A percentile compares a stretch with the other conserved stretches of the same genome.
phyloP scores from a whole-genome alignment of 2,888 invertebrate species.

The Alentia gelatinosa region DNA sequence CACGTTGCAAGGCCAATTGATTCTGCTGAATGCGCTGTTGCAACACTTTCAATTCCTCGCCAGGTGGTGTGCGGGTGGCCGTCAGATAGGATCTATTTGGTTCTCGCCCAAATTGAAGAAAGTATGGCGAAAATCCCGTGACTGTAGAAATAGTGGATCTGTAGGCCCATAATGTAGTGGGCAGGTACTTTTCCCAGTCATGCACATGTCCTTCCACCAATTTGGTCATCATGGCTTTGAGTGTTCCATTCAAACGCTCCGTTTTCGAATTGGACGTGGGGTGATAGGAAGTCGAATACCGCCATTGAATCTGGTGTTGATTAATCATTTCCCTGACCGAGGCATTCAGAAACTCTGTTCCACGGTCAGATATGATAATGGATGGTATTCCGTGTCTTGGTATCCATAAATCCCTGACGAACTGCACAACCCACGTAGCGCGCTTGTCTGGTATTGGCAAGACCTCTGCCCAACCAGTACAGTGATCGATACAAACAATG shows the following conservation, averaged over 20 bases:
- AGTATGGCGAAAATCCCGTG: conserved; percentile 40
- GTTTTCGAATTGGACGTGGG: background rate
- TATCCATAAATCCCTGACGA: background rate
- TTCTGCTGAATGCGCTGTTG: background rate
- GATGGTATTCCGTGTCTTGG: background rate
- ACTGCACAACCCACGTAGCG: background rate
- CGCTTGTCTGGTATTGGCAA: conserved; percentile 27
- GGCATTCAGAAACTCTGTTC: background rate
- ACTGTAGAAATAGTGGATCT: background rate
- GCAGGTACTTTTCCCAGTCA: conserved; percentile 19
- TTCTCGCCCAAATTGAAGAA: conserved; percentile 32
- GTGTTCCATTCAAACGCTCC: conserved; percentile 29
- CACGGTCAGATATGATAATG: conserved; percentile 14
- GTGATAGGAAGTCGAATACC: conserved; percentile 3
- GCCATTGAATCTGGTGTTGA: background rate
- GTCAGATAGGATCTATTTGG: background rate
- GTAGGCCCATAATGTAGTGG: background rate
- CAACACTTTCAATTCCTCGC: background rate
- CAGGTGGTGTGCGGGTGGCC: background rate
- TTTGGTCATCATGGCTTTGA: conserved; percentile 23
- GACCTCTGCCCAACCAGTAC: conserved; percentile 48
- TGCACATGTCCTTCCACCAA: background rate
- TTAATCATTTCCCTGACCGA: background rate
- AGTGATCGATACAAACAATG: conserved; percentile 34
- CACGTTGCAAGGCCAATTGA: background rate